Conservation (phyloP, 1,140 invertebrate genomes). For the Meloidogyne exigua region DNA sequence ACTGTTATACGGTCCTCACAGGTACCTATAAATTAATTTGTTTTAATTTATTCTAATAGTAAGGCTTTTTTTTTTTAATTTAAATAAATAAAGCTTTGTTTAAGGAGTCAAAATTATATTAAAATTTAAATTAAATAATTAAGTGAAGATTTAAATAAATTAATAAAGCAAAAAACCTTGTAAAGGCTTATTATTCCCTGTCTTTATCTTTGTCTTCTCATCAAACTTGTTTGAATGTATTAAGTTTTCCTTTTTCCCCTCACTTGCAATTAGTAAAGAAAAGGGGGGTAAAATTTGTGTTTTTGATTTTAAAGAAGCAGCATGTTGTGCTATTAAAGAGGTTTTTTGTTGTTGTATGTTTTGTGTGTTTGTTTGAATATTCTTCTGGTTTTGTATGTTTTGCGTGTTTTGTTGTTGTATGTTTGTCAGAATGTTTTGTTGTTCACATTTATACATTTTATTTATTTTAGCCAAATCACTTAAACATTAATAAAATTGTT, state of each 20-base stretch:
- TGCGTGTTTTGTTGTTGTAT: neutral
- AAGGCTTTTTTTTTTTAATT: no score
- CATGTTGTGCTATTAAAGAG: neutral
- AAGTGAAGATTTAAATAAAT: no score
- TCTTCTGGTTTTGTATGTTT: neutral
- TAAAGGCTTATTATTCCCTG: neutral
- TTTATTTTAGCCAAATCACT: conserved; percentile 59
- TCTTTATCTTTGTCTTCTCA: neutral
- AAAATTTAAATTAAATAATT: no score
- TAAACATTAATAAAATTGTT: neutral
- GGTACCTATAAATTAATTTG: conserved; percentile 14
- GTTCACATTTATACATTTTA: conserved; percentile 61
- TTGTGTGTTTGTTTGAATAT: no score
- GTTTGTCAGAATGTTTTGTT: no score
- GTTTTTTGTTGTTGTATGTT: neutral
- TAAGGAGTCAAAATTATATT: no score
- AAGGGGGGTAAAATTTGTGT: conserved; percentile 49
- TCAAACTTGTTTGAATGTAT: neutral
- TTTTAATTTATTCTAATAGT: no score
- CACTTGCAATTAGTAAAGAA: conserved; percentile 32
- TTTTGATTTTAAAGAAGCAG: conserved; percentile 23
- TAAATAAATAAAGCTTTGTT: no score
- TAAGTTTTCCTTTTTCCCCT: neutral
- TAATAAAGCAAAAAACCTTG: no score
- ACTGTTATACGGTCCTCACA: conserved; percentile 62